These are phyloP conservation scores for Oryzias woworae DNA, from an alignment of 2,113 vertebrate genomes.

Conservation along the genomic window DNA sequence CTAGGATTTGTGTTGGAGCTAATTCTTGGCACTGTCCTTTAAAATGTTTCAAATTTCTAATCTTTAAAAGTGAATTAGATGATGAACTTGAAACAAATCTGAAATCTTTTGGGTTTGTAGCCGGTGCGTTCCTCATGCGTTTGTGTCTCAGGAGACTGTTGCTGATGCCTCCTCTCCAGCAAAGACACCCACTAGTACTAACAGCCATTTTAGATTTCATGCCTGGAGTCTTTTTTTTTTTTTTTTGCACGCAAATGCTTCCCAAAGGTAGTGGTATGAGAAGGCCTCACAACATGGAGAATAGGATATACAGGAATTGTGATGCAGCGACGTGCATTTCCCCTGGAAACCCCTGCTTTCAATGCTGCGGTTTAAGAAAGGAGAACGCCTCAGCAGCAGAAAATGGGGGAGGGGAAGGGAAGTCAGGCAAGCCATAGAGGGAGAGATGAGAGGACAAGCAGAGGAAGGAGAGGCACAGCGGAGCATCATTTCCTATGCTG, in stretches of 20 bases:
- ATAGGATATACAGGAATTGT: not conserved
- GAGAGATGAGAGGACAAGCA: conserved; percentile 45
- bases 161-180: conserved; percentile 34
- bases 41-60: too few species aligned
- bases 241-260: conserved; percentile 9
- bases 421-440: conserved; percentile 51
- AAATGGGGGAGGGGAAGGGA: conserved; percentile 74
- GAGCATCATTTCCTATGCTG: conserved; percentile 67
- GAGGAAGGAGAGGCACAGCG: conserved; percentile 45
- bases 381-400: conserved; percentile 64
- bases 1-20: not conserved
- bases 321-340: conserved; percentile 30
- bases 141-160: conserved; percentile 27
- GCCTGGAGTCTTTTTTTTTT: conserved; percentile 7
- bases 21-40: not conserved
- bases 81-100: not conserved
- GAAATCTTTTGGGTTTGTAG: not conserved
- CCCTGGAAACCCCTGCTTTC: conserved; percentile 63
- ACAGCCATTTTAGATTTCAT: conserved; percentile 74
- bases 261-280: conserved; percentile 2
- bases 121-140: conserved; percentile 19
- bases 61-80: not conserved
- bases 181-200: conserved; percentile 40
- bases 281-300: not conserved
- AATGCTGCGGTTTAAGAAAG: conserved; percentile 50